These are phyloP conservation scores for Lagopus leucura DNA, from an alignment of 2,113 vertebrate species.

Conservation along the genomic window DNA sequence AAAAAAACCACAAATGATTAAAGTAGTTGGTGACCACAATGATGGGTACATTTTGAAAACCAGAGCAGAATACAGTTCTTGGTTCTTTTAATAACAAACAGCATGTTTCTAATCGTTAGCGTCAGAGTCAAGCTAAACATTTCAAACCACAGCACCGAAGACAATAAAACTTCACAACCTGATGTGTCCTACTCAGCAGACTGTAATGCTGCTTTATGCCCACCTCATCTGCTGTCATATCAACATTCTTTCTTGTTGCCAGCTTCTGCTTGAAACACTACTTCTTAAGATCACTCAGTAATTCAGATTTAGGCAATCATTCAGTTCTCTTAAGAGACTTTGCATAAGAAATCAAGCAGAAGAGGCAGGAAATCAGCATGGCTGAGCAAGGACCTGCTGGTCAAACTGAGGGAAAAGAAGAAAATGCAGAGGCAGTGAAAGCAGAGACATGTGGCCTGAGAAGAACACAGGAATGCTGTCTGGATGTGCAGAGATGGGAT, in stretches of 20 bases:
- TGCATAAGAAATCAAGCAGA: too few species aligned
- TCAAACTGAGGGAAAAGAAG: too few species aligned
- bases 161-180: neutral
- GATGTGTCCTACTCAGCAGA: neutral
- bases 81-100: neutral
- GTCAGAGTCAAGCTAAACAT: neutral
- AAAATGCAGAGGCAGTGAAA: too few species aligned
- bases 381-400: too few species aligned
- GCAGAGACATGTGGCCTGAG: too few species aligned
- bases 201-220: neutral
- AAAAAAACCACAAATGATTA: neutral
- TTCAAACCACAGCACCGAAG: neutral
- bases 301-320: neutral
- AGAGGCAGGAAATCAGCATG: too few species aligned
- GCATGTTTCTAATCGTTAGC: neutral
- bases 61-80: neutral
- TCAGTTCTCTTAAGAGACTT: neutral
- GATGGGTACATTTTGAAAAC: neutral
- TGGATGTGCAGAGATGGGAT: too few species aligned
- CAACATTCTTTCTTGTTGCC: neutral
- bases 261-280: neutral
- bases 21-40: neutral
- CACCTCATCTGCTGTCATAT: neutral
- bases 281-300: neutral
- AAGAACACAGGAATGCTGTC: too few species aligned